Base-by-base conservation (phyloP, 2,113 vertebrate species). In the Melanerpes aurifrons region DNA sequence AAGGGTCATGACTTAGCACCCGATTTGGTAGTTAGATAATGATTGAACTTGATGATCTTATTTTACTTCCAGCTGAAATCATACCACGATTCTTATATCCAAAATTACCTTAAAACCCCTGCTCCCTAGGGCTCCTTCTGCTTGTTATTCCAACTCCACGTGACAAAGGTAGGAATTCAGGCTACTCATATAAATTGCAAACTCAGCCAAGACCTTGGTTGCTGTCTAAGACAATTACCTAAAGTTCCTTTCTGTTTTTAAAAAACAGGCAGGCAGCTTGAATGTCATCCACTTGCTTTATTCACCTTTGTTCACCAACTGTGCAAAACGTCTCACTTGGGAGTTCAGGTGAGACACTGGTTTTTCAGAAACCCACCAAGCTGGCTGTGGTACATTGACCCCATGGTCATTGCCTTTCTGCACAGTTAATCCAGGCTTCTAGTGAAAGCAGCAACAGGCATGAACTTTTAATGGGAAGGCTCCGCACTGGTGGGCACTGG, bases 401-500 rank as follows among this genome's bases (percentile, higher is more conserved):
- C 21, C 0, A 0, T 2, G 6, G 24, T 12, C 2, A 5, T 56
- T 66, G 68, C 32, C 63, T 32, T 58, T 20, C 31, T 40, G 18
- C 0, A 2, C n/a, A 0, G 5, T 37, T 53, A 40, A 29, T 4
- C 26, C 7, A 0, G 1, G 9, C 3, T 4, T 9, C 24, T 0
- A 7, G 31, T 2, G 2, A 75, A 76, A 79, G 25, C 45, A 62
- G n/a, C 8, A 4, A 15, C 0, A 0, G 7, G 7, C 0, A 0
- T 35, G 31, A 31, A 24, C 32, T 68, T 57, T 9, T 3, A 12
- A 8, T 0, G 9, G 31, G 28, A 35, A 47, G 19, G 22, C 2
- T 24, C 5, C 0, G 0, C 15, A 5, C 7, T 3, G 17, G 15
- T 7, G 6, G 5, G 8, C 7, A 15, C 12, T 9, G 13, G 2